Evolutionary conservation across 2,113 vertebrate genomes (phyloP).

Genomic region (Hassar affinis): DNA sequence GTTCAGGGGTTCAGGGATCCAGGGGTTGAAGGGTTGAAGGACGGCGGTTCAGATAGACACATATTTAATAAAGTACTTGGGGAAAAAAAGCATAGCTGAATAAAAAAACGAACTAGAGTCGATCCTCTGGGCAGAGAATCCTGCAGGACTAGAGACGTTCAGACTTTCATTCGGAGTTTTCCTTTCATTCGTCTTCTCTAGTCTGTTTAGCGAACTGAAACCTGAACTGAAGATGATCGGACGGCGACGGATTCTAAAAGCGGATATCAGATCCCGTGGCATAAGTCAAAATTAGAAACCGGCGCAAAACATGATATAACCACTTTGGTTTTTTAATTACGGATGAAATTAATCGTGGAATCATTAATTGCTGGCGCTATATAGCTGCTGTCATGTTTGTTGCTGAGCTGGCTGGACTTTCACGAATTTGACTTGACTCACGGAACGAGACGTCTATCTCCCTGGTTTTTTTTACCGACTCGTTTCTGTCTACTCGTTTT

Average conservation of each 20-base stretch:
- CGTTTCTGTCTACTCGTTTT: background rate
- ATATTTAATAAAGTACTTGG: background rate
- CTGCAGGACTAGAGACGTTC: background rate
- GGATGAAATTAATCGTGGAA: too few species aligned
- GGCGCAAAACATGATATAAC: background rate
- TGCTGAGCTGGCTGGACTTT: background rate
- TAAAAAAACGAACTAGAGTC: too few species aligned
- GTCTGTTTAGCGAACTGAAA: background rate
- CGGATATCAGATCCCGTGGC: background rate
- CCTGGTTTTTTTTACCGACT: background rate
- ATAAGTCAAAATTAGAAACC: background rate
- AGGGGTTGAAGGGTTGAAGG: too few species aligned
- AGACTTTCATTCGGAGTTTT: too few species aligned
- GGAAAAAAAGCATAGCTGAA: background rate
- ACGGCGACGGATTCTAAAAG: background rate
- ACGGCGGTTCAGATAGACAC: background rate
- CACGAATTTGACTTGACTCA: too few species aligned
- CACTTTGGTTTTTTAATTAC: background rate
- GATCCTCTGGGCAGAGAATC: background rate
- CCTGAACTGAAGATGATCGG: background rate
- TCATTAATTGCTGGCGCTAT: too few species aligned
- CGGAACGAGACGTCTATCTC: too few species aligned
- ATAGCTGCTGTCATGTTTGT: too few species aligned
- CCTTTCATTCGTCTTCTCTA: background rate
- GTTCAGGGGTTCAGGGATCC: too few species aligned